These are phyloP conservation scores for Coelopa pilipes DNA, from an alignment of 2,888 invertebrate species.

Conservation along the genomic window DNA sequence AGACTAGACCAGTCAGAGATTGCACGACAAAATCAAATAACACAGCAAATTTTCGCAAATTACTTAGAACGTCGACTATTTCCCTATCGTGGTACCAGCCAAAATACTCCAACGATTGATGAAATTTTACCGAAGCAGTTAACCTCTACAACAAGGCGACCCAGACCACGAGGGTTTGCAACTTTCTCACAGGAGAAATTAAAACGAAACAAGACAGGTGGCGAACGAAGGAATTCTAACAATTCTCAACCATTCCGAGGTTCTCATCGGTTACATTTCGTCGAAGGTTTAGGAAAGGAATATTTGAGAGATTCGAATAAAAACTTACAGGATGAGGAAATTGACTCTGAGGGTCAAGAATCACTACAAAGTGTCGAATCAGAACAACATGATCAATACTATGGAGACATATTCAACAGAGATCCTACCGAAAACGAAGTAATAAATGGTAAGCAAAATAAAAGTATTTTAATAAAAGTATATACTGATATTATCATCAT, in stretches of 20 bases:
- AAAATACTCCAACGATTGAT: constrained; percentile 71
- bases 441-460: background rate
- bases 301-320: constrained; percentile 37
- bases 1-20: constrained; percentile 70
- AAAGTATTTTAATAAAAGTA: too few relatives aligned
- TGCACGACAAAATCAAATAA: constrained; percentile 80
- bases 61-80: constrained; percentile 78
- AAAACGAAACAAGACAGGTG: background rate
- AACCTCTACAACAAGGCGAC: constrained; percentile 53
- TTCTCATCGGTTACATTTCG: constrained; percentile 15
- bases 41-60: constrained; percentile 80
- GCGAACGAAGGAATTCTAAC: background rate
- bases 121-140: constrained; percentile 73
- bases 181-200: constrained; percentile 32
- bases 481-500: too few relatives aligned
- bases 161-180: constrained; percentile 54
- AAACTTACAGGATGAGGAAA: constrained; percentile 47
- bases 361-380: constrained; percentile 76
- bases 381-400: constrained; percentile 75
- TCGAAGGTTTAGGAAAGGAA: constrained; percentile 35
- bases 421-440: constrained; percentile 64
- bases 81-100: constrained; percentile 69
- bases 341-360: constrained; percentile 56
- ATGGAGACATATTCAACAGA: constrained; percentile 67
- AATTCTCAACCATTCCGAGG: constrained; percentile 8